A percentile compares a stretch with the other conserved stretches of the same genome.
Conservation (phyloP, 2,888 invertebrate species). For the Synanthedon andrenaeformis region DNA sequence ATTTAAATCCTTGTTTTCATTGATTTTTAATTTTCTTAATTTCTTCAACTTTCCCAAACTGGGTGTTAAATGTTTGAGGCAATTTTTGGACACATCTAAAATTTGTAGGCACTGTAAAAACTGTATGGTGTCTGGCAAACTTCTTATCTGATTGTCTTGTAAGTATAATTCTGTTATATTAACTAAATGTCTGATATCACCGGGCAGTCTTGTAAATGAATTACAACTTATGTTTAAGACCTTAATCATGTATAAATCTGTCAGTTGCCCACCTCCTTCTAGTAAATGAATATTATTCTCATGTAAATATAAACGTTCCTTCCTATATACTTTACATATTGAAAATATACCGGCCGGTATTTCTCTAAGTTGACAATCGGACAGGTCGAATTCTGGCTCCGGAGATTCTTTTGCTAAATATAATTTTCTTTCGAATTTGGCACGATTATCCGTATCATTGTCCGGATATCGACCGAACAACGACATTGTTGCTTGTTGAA, state of each 20-base stretch:
- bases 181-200: slow-evolving; percentile 73
- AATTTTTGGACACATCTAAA: slow-evolving; percentile 79
- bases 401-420: slow-evolving; percentile 77
- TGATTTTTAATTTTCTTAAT: slow-evolving; percentile 73
- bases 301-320: slow-evolving; percentile 76
- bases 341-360: slow-evolving; percentile 84
- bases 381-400: slow-evolving; percentile 83
- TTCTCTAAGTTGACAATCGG: slow-evolving; percentile 79
- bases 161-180: slow-evolving; percentile 81
- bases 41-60: slow-evolving; percentile 73
- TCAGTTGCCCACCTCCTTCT: slow-evolving; percentile 77
- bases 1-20: slow-evolving; percentile 69
- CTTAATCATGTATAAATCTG: slow-evolving; percentile 76
- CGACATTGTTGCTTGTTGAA: slow-evolving; percentile 50
- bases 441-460: slow-evolving; percentile 32
- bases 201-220: slow-evolving; percentile 73
- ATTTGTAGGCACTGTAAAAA: slow-evolving; percentile 73
- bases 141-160: slow-evolving; percentile 77
- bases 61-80: slow-evolving; percentile 73
- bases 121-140: slow-evolving; percentile 77
- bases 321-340: slow-evolving; percentile 84
- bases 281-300: slow-evolving; percentile 78
- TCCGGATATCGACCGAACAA: slow-evolving; percentile 46
- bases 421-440: slow-evolving; percentile 52
- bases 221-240: slow-evolving; percentile 77